These are phyloP conservation scores for Danaus plexippus DNA, from an alignment of 1,140 invertebrate species.

Conservation along the genomic window DNA sequence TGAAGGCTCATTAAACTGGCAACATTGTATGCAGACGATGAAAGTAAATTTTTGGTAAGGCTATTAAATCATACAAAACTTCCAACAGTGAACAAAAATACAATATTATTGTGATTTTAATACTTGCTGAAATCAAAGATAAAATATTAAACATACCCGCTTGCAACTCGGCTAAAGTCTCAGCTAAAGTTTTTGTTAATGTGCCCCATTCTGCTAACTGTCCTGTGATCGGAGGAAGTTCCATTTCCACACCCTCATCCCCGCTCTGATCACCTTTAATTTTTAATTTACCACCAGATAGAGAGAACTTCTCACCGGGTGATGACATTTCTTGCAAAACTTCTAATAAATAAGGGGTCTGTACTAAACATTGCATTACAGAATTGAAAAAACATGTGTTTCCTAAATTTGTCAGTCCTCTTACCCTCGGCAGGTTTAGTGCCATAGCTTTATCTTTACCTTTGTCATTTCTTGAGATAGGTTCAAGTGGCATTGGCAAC, in stretches of 20 bases:
- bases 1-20: too few relatives aligned
- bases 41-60: too few relatives aligned
- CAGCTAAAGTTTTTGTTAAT: slow-evolving; percentile 78
- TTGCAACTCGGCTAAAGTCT: slow-evolving; percentile 81
- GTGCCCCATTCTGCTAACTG: slow-evolving; percentile 79
- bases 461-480: slow-evolving; percentile 50
- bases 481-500: slow-evolving; percentile 40
- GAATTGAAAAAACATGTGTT: slow-evolving; percentile 98
- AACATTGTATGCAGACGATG: too few relatives aligned
- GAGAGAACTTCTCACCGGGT: slow-evolving; percentile 77
- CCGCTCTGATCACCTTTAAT: slow-evolving; percentile 45
- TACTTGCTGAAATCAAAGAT: too few relatives aligned
- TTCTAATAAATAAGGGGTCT: slow-evolving; percentile 85
- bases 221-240: slow-evolving; percentile 77
- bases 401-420: slow-evolving; percentile 89
- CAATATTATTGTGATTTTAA: too few relatives aligned
- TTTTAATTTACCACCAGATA: slow-evolving; percentile 79
- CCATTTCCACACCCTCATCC: slow-evolving; percentile 53
- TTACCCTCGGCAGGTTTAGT: slow-evolving; percentile 67
- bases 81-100: too few relatives aligned
- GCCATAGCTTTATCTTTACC: slow-evolving; percentile 51
- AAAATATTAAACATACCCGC: slow-evolving; percentile 38
- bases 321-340: slow-evolving; percentile 80
- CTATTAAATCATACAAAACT: too few relatives aligned
- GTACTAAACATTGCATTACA: slow-evolving; percentile 91